phyloP scores from a whole-genome alignment of 2,113 vertebrate species.

The Megaceryle torquata region DNA sequence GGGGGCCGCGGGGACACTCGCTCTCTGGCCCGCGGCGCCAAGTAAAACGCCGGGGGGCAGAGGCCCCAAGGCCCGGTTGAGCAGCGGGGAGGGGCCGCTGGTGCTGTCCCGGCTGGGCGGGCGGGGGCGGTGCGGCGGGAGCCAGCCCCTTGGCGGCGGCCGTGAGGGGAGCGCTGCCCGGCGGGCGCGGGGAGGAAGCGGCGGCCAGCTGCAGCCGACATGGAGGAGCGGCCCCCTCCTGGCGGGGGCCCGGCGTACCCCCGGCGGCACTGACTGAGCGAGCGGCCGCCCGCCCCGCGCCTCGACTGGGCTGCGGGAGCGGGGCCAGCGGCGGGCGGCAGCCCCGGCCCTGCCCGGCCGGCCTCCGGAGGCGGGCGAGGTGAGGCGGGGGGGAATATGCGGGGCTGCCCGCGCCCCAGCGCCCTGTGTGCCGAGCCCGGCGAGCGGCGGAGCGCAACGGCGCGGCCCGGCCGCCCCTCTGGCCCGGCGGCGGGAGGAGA shows the following conservation, averaged over 20 bases:
- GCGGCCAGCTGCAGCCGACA: background rate
- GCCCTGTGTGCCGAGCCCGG: background rate
- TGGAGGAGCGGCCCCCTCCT: background rate
- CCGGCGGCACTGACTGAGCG: background rate
- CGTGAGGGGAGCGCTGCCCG: background rate
- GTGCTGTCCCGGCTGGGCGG: background rate
- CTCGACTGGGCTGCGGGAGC: background rate
- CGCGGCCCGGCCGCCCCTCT: slow-evolving; percentile 1
- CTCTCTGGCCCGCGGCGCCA: background rate
- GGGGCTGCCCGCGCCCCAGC: background rate
- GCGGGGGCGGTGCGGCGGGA: too few species aligned
- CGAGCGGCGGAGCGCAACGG: background rate
- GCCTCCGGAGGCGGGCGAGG: background rate
- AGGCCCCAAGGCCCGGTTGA: background rate
- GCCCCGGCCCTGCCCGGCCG: background rate
- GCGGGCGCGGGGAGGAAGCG: background rate
- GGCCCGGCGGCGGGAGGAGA: background rate
- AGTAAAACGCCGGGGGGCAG: background rate
- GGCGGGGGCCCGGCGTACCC: background rate
- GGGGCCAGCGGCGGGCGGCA: background rate
- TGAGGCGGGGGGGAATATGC: background rate
- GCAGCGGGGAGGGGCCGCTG: background rate
- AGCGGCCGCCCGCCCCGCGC: background rate
- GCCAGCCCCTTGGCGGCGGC: too few species aligned
- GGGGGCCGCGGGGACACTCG: background rate